Evolutionary conservation across 2,797 vertebrate species (phyloP).

Genomic region (Petrocephalus sullivani): DNA sequence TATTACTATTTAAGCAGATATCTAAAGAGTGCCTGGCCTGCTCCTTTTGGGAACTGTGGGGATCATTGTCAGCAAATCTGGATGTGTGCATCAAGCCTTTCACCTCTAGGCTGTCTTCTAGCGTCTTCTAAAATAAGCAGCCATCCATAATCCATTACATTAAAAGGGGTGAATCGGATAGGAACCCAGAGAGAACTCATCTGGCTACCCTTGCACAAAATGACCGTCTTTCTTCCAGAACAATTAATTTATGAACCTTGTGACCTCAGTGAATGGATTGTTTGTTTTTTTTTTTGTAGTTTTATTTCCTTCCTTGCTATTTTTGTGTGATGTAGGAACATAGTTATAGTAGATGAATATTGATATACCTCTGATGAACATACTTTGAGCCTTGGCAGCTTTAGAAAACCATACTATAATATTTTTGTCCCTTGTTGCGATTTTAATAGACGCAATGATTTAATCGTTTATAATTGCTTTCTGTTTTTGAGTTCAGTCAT

Average conservation of each 20-base stretch:
- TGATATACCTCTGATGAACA: background rate
- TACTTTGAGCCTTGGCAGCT: background rate
- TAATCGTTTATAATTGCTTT: background rate
- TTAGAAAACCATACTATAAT: background rate
- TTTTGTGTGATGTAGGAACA: background rate
- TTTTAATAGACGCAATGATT: background rate
- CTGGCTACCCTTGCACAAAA: background rate
- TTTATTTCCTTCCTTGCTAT: background rate
- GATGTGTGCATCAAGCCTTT: background rate
- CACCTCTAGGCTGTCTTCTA: background rate
- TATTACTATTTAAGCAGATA: slow-evolving; percentile 5
- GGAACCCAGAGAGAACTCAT: background rate
- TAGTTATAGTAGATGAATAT: background rate
- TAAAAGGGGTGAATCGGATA: background rate
- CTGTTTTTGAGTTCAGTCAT: background rate
- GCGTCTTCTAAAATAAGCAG: background rate
- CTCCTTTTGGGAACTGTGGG: background rate
- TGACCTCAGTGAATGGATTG: background rate
- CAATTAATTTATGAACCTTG: background rate
- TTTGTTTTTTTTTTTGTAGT: background rate
- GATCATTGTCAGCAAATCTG: background rate
- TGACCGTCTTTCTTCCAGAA: background rate
- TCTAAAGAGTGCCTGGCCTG: background rate
- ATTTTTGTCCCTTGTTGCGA: background rate
- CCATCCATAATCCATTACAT: slow-evolving; percentile 1